Percentiles rank a stretch among this genome's conserved stretches.
Conservation (phyloP, 2,113 vertebrate genomes). For the Osmerus mordax region DNA sequence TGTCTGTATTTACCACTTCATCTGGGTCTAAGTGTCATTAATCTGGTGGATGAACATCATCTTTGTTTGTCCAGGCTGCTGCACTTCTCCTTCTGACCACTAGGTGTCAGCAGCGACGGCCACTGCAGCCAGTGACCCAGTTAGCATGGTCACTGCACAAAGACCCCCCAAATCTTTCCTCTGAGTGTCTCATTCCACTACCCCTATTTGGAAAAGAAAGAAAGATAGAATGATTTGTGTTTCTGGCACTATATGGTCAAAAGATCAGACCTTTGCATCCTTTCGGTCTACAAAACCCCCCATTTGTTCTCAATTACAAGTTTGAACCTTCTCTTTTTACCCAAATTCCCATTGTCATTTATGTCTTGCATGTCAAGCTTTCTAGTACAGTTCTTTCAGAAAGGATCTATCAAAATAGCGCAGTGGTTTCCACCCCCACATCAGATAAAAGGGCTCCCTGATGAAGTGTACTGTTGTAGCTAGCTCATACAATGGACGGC, state of each 20-base stretch:
- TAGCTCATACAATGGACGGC: not conserved
- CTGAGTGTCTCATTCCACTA: conserved; percentile 20
- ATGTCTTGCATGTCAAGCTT: no score
- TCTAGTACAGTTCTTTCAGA: no score
- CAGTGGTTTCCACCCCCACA: not conserved
- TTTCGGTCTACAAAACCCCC: no score
- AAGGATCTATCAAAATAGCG: no score
- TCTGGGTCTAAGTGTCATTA: not conserved
- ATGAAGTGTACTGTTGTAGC: not conserved
- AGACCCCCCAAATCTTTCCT: conserved; percentile 22
- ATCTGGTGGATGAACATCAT: not conserved
- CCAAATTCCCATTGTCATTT: no score
- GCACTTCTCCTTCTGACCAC: conserved; percentile 25
- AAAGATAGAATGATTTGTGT: no score
- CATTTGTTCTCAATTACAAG: no score
- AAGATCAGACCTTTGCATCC: no score
- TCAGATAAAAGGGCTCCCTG: not conserved
- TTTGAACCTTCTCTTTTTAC: no score
- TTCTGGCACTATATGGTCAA: no score
- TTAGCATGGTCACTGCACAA: conserved; percentile 26
- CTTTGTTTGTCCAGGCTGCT: not conserved
- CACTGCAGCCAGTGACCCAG: conserved; percentile 15
- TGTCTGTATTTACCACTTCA: not conserved
- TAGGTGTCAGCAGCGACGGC: conserved; percentile 40
- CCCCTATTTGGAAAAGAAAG: no score